A percentile compares a stretch with the other conserved stretches of the same genome.
These are phyloP conservation scores for Macrophya annulata DNA, from an alignment of 2,888 invertebrate species.

Conservation along the genomic window DNA sequence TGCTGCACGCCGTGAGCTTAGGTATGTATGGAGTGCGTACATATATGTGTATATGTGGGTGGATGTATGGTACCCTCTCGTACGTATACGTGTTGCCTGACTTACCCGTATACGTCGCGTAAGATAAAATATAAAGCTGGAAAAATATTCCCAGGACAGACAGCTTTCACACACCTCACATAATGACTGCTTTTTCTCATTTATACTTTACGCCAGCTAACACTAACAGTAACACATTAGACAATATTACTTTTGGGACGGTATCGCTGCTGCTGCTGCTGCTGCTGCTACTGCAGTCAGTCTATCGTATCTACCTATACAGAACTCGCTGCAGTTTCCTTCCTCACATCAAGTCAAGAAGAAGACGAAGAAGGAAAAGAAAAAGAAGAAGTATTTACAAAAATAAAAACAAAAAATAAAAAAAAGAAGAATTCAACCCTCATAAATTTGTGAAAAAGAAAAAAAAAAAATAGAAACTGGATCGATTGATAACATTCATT, in stretches of 20 bases:
- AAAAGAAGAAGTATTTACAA: constrained; percentile 13
- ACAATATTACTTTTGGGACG: constrained; percentile 71
- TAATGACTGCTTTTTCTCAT: constrained; percentile 66
- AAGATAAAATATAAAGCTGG: constrained; percentile 30
- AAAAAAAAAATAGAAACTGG: not conserved
- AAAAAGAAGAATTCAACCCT: not conserved
- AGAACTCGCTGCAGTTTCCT: not conserved
- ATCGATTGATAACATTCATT: too few species aligned
- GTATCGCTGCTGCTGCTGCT: constrained; percentile 53
- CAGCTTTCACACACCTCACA: constrained; percentile 66
- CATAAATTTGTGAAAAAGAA: not conserved
- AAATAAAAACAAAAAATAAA: not conserved
- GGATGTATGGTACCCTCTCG: not conserved
- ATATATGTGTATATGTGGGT: not conserved
- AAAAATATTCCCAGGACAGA: constrained; percentile 65
- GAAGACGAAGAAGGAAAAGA: too few species aligned
- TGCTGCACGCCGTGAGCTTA: not conserved
- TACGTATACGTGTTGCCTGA: not conserved
- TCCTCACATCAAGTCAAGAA: not conserved
- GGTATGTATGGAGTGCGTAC: not conserved
- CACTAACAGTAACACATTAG: constrained; percentile 67
- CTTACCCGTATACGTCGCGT: not conserved
- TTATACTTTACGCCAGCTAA: constrained; percentile 54
- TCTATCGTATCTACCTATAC: constrained; percentile 5
- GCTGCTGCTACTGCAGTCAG: not conserved